These are phyloP conservation scores for Acanthosepion pharaonis DNA, from an alignment of 2,888 invertebrate genomes.

Conservation along the genomic window DNA sequence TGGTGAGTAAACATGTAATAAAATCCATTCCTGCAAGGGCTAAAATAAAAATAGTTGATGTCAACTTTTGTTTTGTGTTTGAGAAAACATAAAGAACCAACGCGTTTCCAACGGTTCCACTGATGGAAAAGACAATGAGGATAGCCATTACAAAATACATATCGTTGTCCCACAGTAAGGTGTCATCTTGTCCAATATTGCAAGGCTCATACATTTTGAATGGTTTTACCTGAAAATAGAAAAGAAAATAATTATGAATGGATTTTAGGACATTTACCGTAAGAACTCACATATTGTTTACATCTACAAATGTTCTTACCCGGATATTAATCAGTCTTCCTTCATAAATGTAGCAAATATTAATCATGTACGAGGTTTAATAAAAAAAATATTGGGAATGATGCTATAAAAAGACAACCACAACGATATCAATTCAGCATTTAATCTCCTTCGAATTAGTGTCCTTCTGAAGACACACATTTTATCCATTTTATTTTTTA, in stretches of 20 bases:
- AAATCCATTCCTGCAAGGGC: conserved; percentile 71
- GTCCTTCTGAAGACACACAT: too few relatives aligned
- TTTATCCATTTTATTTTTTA: too few relatives aligned
- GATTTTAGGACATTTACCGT: neutral
- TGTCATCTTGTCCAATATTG: neutral
- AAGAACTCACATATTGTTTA: neutral
- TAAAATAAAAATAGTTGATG: conserved; percentile 72
- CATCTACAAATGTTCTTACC: too few relatives aligned
- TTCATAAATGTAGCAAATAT: too few relatives aligned
- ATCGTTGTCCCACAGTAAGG: conserved; percentile 34
- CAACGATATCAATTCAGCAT: too few relatives aligned
- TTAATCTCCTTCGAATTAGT: too few relatives aligned
- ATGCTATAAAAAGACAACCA: too few relatives aligned
- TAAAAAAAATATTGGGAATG: too few relatives aligned
- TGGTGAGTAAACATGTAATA: conserved; percentile 67
- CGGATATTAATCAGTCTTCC: too few relatives aligned
- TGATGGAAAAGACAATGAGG: conserved; percentile 64
- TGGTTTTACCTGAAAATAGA: conserved; percentile 2
- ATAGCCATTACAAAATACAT: conserved; percentile 60
- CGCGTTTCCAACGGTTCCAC: conserved; percentile 71
- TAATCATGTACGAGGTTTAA: too few relatives aligned
- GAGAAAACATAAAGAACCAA: conserved; percentile 72
- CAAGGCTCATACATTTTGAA: conserved; percentile 24
- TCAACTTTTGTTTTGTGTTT: conserved; percentile 65
- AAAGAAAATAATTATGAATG: neutral